phyloP scores from a whole-genome alignment of 2,888 invertebrate genomes.

The Eupithecia vulgata region DNA sequence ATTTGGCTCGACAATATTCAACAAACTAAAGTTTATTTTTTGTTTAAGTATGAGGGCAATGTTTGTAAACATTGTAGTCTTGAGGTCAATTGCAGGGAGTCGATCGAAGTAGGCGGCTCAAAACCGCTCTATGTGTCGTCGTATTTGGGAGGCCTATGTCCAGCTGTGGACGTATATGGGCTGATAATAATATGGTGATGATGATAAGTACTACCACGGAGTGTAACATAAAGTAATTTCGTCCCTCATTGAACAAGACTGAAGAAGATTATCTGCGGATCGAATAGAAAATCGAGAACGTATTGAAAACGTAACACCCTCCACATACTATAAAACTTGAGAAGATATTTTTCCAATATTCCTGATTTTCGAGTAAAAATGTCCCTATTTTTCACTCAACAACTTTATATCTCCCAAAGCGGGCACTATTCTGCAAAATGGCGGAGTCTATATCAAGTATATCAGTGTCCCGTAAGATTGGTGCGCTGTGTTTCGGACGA shows the following conservation, averaged over 20 bases:
- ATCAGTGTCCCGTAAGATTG: conserved; percentile 27
- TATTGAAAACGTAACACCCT: conserved; percentile 12
- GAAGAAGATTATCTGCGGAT: not conserved
- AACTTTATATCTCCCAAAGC: conserved; percentile 31
- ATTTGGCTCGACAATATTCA: no score
- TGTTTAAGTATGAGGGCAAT: no score
- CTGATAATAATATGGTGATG: no score
- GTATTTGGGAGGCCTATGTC: no score
- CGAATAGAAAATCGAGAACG: conserved; percentile 12
- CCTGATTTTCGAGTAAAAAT: conserved; percentile 24
- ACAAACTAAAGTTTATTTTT: no score
- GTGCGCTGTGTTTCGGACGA: conserved; percentile 6
- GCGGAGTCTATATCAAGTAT: conserved; percentile 32
- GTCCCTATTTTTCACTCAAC: conserved; percentile 33
- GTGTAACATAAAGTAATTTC: not conserved
- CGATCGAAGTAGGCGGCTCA: no score
- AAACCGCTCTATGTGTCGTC: no score
- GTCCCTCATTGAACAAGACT: not conserved
- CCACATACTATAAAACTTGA: conserved; percentile 5
- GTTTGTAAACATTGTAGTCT: no score
- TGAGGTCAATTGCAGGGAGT: no score
- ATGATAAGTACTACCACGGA: no score
- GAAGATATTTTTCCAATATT: conserved; percentile 20
- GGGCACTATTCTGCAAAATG: conserved; percentile 28
- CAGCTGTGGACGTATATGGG: no score